Base-by-base conservation (phyloP, 2,113 vertebrate species). In the Gymnarchus niloticus region DNA sequence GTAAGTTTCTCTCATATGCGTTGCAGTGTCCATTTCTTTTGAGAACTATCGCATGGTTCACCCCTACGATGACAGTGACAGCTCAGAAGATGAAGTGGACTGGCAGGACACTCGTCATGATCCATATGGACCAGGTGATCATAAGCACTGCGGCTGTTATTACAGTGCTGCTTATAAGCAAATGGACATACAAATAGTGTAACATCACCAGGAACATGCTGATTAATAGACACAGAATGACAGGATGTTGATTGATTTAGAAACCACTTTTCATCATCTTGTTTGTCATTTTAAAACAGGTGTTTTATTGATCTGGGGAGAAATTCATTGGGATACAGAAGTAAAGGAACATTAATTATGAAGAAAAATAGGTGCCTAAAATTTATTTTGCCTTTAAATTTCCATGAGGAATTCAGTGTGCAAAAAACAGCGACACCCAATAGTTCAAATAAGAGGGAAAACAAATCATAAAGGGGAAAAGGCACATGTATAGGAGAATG, bases 41-140 rank as follows among this genome's bases (percentile, higher is more conserved):
- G 97, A 99, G 93, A 99, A 99, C 93, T 98, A 97, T 88, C 96
- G 97, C 1, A 99, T 95, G 93, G 96, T 98, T 0, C 98, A 99
- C 90, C 97, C 96, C 0, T 98, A 95, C 33, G 97, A 97, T 78
- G 97, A 97, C 90, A 99, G 97, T 25, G 97, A 98, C 92, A 99
- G 97, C 91, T 98, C 97, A 0, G 98, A 98, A 88, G 98, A 99
- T 83, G 97, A 98, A 90, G 98, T 99, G 33, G 98, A 99, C 90
- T 99, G 98, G 98, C 98, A 99, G 90, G 98, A 99, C 91, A 99
- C 97, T 0, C 92, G 95, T 10, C 93, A 98, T 12, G 97, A 99
- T 91, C 98, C 98, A 5, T 99, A 99, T 41, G 94, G 92, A 92
- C 94, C 96, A 87, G 97, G 98, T 99, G 93, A 28, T 84, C 28